Percentiles rank a stretch among this genome's conserved stretches.
Conservation (phyloP, 2,888 invertebrate species). For the Caenorhabditis sulstoni region DNA sequence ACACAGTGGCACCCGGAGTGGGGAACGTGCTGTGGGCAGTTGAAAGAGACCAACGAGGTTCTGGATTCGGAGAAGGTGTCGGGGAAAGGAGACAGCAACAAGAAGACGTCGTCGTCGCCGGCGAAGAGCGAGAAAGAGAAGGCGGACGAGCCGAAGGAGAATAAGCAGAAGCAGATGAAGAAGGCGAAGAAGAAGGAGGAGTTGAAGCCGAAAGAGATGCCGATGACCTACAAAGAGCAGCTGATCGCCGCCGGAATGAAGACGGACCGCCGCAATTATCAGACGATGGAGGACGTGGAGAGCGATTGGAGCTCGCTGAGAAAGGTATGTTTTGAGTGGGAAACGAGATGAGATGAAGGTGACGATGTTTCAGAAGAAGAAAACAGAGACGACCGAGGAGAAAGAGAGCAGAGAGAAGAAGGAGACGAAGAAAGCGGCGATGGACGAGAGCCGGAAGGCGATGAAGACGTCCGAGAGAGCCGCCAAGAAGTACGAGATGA, state of each 20-base stretch:
- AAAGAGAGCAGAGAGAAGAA: not conserved
- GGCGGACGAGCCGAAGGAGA: constrained; percentile 1
- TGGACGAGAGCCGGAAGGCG: not conserved
- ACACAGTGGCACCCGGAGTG: not conserved
- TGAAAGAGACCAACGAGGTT: not conserved
- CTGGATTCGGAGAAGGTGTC: not conserved
- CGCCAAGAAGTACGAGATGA: not conserved
- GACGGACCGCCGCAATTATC: constrained; percentile 22
- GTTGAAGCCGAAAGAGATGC: not conserved
- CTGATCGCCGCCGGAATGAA: constrained; percentile 6
- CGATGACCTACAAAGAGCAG: constrained; percentile 19
- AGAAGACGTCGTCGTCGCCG: no score
- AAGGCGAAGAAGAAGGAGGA: constrained; percentile 11
- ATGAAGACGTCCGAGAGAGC: not conserved
- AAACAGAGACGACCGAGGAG: not conserved
- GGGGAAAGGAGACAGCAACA: no score
- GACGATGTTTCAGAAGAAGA: not conserved
- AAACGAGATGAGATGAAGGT: no score
- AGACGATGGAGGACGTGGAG: constrained; percentile 30
- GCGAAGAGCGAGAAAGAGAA: not conserved
- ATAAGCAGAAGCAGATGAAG: not conserved
- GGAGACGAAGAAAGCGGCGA: not conserved
- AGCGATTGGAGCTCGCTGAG: constrained; percentile 17
- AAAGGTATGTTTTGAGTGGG: not conserved
- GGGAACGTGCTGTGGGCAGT: no score